Evolutionary conservation across 2,888 invertebrate genomes (phyloP).

Genomic region (Scelioninae gen. 1): DNA sequence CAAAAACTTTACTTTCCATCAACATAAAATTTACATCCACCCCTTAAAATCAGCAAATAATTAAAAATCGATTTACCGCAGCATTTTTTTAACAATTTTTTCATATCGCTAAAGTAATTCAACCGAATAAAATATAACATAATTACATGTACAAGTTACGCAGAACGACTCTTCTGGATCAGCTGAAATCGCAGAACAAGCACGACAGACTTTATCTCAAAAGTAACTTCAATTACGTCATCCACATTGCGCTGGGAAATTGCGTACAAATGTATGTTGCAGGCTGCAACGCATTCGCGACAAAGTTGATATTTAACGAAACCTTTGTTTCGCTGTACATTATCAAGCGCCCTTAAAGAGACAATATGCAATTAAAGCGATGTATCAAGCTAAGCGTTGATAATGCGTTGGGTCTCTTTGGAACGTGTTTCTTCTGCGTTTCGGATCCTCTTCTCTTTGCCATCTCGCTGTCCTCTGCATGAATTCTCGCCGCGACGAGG

Average conservation of each 20-base stretch:
- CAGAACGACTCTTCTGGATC: background rate
- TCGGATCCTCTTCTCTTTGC: constrained; percentile 69
- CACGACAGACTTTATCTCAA: constrained; percentile 12
- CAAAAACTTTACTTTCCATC: too few relatives aligned
- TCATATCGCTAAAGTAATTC: too few relatives aligned
- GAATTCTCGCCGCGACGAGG: constrained; percentile 45
- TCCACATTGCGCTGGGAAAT: constrained; percentile 16
- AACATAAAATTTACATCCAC: too few relatives aligned
- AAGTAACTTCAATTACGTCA: constrained; percentile 37
- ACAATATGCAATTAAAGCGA: constrained; percentile 36
- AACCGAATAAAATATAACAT: too few relatives aligned
- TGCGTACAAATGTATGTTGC: constrained; percentile 20
- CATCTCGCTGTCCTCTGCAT: constrained; percentile 73
- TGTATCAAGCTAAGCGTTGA: constrained; percentile 31
- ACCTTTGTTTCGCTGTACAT: constrained; percentile 34
- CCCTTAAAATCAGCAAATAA: too few relatives aligned
- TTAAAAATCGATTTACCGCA: too few relatives aligned
- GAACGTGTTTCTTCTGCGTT: constrained; percentile 63
- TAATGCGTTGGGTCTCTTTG: constrained; percentile 43
- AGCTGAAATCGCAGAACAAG: constrained; percentile 15
- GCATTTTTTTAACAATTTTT: too few relatives aligned
- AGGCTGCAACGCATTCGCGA: constrained; percentile 25
- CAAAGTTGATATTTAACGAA: constrained; percentile 40
- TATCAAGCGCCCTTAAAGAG: constrained; percentile 39
- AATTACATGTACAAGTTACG: background rate